Base-by-base conservation (phyloP, 1,140 invertebrate genomes). In the Euwallacea fornicatus region DNA sequence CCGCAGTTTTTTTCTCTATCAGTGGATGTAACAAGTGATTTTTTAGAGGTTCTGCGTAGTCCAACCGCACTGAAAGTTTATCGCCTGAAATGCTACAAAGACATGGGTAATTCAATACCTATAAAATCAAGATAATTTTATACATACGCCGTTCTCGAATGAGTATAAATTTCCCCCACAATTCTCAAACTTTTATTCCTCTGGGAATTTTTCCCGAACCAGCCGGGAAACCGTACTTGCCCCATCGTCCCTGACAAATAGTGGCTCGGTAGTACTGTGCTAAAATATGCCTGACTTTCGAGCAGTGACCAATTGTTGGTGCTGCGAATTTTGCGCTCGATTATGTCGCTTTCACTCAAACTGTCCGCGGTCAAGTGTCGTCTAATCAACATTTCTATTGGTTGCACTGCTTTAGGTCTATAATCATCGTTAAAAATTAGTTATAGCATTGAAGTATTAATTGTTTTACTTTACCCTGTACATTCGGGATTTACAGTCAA, bases 131-230 rank as follows among this genome's bases (percentile, higher is more conserved):
- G 2, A 11, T 56, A 16, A 16, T 56, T 61, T 41, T 8, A 10
- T 43, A 15, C 21, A 7, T 81, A 94, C 92, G 87, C 90, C 55
- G 91, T 84, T 75, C 92, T 84, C 61, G 93, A 92, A 78, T 98
- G 96, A 46, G 87, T 85, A 71, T 91, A 88, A 61, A 98, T 83
- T 80, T 96, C 93, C 79, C 93, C 90, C 11, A 91, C 82, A n/a
- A 97, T 83, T 42, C 96, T 83, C 47, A 92, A 87, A 77, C 93
- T 88, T 84, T 98, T 98, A 73, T 83, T 89, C 61, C 87, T 85
- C 62, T 86, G 90, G 0, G 97, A 98, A 85, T 97, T 95, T 82
- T 96, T 96, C 0, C 98, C 98, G 42, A 99, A 87, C 96, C 97
- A 99, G 15, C 86, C 81, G 6, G 98, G 97, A 83, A 99, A 99